Base-by-base conservation (phyloP, 2,888 invertebrate species). In the Axea sp. region DNA sequence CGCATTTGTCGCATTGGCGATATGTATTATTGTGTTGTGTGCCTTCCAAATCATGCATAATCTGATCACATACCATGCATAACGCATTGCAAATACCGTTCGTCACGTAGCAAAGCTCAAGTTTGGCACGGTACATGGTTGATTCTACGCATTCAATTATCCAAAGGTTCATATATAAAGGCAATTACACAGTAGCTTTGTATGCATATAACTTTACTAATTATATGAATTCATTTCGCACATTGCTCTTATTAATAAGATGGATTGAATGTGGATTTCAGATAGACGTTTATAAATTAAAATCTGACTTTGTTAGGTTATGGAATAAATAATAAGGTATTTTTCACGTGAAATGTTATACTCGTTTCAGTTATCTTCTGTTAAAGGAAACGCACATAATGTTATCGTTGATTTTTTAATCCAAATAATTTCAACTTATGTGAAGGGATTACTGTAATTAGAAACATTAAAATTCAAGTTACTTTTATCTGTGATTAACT, bases 61-160 rank as follows among this genome's bases (percentile, higher is more conserved):
- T 84, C 83, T 82, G 83, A 84, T 84, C 84, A 83, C 83, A 83
- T 82, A 76, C 79, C 74, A 65, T 43, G 77, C 75, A 79, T 77
- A 82, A 83, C 84, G 78, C 83, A 78, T 77, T 68, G 83, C 84
- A 84, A 84, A 84, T 82, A 83, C 79, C 78, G 79, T 77, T 77
- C 78, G 81, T 84, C 84, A 83, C 84, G 84, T 84, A 83, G 76
- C 65, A 65, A 59, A 76, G 84, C 83, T 84, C 83, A 84, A 81
- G 81, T 69, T 51, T 60, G 39, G 39, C 35, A 47, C 43, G 24
- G 68, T 35, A 24, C 6, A 49, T 28, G 31, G 45, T 67, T 73
- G 62, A 73, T 68, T 60, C 57, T 41, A 60, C 60, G 60, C 67
- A 33, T 67, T 68, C 55, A 73, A 68, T 73, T 67, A 73, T 73